Conservation (phyloP, 2,797 vertebrate species). For the Parauchenoglanis punctatus region DNA sequence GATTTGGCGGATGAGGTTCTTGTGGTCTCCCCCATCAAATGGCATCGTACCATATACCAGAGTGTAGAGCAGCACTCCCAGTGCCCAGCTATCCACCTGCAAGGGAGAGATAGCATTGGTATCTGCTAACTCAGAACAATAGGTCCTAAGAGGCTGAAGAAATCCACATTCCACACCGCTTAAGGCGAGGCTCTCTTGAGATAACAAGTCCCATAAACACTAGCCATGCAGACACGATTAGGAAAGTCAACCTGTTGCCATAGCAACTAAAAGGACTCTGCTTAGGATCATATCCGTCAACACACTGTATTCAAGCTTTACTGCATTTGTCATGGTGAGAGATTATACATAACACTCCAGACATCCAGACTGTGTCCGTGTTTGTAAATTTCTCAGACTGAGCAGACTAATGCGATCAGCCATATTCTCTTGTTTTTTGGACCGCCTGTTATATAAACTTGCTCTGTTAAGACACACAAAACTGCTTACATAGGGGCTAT, state of each 20-base stretch:
- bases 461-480: constrained; percentile 1
- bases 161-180: constrained; percentile 22
- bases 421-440: constrained; percentile 7
- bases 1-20: constrained; percentile 98
- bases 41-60: constrained; percentile 98
- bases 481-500: constrained; percentile 4
- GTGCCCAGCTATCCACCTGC: constrained; percentile 98
- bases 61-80: constrained; percentile 98
- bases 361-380: neutral
- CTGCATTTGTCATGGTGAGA: neutral
- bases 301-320: neutral
- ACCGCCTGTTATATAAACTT: constrained; percentile 8
- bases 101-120: constrained; percentile 34
- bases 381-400: constrained; percentile 2
- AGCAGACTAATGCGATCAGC: neutral
- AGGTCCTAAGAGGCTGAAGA: constrained; percentile 6
- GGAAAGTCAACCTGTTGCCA: constrained; percentile 7
- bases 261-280: neutral
- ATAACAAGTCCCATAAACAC: constrained; percentile 13
- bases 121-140: constrained; percentile 33
- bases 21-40: constrained; percentile 97
- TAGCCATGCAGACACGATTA: neutral
- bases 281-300: neutral
- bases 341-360: neutral
- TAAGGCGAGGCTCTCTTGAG: neutral